Conservation (phyloP, 2,113 vertebrate genomes). For the Tachysurus fulvidraco region DNA sequence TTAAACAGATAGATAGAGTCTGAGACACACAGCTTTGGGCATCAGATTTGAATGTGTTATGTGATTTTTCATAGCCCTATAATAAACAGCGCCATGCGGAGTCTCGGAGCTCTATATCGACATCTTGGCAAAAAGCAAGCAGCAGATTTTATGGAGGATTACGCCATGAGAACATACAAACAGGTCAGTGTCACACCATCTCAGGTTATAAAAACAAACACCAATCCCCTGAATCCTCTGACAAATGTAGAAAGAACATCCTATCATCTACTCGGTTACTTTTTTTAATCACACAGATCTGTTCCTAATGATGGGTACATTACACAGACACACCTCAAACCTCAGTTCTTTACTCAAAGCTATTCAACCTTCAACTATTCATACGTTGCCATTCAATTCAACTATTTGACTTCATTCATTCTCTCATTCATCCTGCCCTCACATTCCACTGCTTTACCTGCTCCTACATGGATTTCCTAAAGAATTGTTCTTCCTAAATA, state of each 20-base stretch:
- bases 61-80: conserved; percentile 57
- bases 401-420: background rate
- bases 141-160: conserved; percentile 82
- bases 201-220: background rate
- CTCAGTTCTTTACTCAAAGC: background rate
- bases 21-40: background rate
- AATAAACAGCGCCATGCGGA: conserved; percentile 75
- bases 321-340: background rate
- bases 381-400: background rate
- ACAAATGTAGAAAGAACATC: background rate
- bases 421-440: background rate
- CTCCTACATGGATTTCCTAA: background rate
- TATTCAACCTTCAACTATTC: background rate
- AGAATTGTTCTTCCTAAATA: background rate
- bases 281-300: background rate
- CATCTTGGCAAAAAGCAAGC: conserved; percentile 83
- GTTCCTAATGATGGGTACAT: background rate
- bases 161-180: conserved; percentile 75
- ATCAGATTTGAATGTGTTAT: background rate
- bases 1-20: background rate
- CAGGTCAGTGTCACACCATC: conserved; percentile 68
- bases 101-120: conserved; percentile 79
- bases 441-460: background rate
- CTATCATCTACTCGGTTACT: background rate
- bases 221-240: background rate